Percentiles rank a stretch among this genome's conserved stretches.
Conservation (phyloP, 2,113 vertebrate species). For the Dasypus novemcinctus region DNA sequence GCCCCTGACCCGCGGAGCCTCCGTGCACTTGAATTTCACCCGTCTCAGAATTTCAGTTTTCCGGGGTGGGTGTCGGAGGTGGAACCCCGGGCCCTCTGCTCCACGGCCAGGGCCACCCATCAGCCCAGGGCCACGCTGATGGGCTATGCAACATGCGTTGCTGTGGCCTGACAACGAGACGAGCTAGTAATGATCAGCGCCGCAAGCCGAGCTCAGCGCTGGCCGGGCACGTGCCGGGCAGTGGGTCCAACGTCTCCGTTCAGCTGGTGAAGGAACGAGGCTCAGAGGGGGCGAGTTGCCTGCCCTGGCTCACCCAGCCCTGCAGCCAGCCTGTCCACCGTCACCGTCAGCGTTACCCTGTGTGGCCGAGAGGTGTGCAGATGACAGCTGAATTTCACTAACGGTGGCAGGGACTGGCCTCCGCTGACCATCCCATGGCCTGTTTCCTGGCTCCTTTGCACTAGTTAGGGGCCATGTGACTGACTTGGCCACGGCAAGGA, state of each 20-base stretch:
- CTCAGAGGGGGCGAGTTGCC: not conserved
- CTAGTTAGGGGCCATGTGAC: not conserved
- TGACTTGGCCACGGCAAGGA: not conserved
- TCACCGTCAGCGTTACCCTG: not conserved
- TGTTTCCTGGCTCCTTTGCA: not conserved
- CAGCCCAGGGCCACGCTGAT: accelerated
- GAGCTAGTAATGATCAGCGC: too few species aligned
- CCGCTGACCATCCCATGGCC: not conserved
- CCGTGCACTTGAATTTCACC: accelerated
- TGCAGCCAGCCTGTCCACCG: not conserved
- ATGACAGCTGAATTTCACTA: accelerated
- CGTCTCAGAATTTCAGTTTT: accelerated
- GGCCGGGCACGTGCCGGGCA: accelerated
- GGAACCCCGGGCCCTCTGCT: not conserved
- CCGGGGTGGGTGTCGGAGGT: accelerated
- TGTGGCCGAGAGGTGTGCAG: not conserved
- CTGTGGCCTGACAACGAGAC: accelerated
- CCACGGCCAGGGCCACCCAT: accelerated
- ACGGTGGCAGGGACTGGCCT: not conserved
- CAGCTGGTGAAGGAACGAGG: not conserved
- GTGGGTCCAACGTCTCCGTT: accelerated
- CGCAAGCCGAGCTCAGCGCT: not conserved
- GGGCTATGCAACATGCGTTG: accelerated
- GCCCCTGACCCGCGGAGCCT: not conserved
- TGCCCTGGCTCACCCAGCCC: not conserved